These are phyloP conservation scores for Miltochrista miniata DNA, from an alignment of 2,888 invertebrate species.

Conservation along the genomic window DNA sequence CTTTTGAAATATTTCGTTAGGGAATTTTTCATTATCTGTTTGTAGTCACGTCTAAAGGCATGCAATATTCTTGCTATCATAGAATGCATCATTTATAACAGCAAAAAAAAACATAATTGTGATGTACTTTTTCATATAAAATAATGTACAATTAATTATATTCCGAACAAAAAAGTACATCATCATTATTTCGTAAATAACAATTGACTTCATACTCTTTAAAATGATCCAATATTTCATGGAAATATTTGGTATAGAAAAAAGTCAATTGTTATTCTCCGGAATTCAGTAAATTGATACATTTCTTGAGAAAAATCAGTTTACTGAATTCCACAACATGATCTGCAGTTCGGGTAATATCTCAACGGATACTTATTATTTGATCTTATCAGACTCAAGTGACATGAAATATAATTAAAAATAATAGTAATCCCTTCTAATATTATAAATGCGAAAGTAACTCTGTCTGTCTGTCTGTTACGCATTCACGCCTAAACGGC, in stretches of 20 bases:
- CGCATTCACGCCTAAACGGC: no score
- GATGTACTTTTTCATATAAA: slow-evolving; percentile 7
- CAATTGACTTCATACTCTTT: slow-evolving; percentile 1
- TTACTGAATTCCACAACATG: slow-evolving; percentile 12
- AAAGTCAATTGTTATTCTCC: slow-evolving; percentile 15
- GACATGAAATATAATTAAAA: no score
- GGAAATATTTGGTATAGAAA: background rate
- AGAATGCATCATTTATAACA: slow-evolving; percentile 3
- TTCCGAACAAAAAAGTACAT: slow-evolving; percentile 7
- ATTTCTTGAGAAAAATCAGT: slow-evolving; percentile 1
- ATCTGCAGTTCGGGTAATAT: slow-evolving; percentile 19
- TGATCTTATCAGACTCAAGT: background rate
- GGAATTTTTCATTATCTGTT: slow-evolving; percentile 4
- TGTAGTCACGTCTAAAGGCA: slow-evolving; percentile 50
- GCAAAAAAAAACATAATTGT: slow-evolving; percentile 23
- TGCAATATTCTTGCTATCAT: slow-evolving; percentile 31
- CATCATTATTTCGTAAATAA: slow-evolving; percentile 4
- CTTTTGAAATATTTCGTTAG: background rate
- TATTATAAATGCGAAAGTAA: no score
- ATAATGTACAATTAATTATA: background rate
- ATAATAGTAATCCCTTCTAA: no score
- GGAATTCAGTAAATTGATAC: slow-evolving; percentile 5
- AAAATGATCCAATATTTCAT: background rate
- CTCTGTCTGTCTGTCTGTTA: no score
- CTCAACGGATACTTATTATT: background rate